Conservation (phyloP, 1,140 invertebrate genomes). For the Arion vulgaris region DNA sequence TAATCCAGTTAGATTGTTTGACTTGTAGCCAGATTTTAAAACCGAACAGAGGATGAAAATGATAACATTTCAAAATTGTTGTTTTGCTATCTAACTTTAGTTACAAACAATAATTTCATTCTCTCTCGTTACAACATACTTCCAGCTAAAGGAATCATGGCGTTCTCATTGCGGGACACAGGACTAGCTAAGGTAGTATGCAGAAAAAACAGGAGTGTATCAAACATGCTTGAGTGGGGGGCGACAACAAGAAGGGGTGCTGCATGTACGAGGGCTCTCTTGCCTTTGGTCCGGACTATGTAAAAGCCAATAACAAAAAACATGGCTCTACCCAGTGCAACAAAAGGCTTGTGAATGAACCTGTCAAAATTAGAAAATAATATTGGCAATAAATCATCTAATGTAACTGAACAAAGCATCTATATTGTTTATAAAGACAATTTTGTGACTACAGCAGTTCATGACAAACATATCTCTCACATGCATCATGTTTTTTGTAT, state of each 20-base stretch:
- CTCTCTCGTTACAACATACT: background rate
- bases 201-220: background rate
- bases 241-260: conserved; percentile 9
- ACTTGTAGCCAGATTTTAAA: no score
- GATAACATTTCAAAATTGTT: no score
- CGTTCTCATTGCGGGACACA: conserved; percentile 8
- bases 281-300: background rate
- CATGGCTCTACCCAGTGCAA: background rate
- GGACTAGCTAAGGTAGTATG: background rate
- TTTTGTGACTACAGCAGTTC: no score
- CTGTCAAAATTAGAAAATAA: background rate
- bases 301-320: background rate
- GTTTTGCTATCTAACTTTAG: no score
- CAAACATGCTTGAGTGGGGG: conserved; percentile 16
- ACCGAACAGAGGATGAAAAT: no score
- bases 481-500: no score
- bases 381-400: background rate
- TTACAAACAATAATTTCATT: no score
- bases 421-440: no score
- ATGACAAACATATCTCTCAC: no score
- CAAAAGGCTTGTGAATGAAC: background rate
- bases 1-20: no score
- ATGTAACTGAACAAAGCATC: no score
- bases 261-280: background rate
- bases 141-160: background rate